These are phyloP conservation scores for Dissostichus mawsoni DNA, from an alignment of 2,113 vertebrate genomes.

Conservation along the genomic window DNA sequence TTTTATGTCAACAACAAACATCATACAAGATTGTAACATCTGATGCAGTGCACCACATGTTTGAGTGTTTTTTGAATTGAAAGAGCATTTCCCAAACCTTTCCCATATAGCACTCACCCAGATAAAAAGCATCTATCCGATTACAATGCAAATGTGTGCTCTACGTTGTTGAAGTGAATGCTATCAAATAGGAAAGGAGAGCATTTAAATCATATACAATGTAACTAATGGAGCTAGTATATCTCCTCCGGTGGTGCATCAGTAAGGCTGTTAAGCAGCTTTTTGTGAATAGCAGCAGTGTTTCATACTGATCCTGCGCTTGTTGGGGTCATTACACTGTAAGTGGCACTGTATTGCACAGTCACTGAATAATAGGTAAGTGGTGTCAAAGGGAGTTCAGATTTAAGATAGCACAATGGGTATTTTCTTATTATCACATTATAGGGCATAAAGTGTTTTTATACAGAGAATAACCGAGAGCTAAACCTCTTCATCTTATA, in stretches of 20 bases:
- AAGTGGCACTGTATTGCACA: neutral
- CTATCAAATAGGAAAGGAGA: neutral
- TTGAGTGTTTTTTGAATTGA: neutral
- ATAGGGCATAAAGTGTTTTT: neutral
- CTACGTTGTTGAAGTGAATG: slow-evolving; percentile 2
- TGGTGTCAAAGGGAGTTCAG: neutral
- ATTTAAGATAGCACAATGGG: slow-evolving; percentile 1
- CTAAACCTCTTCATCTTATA: neutral
- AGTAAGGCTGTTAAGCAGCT: neutral
- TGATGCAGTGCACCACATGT: neutral
- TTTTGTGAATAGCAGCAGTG: neutral
- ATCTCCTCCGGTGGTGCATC: neutral
- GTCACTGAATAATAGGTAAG: neutral
- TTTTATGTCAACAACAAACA: neutral
- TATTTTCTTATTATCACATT: neutral
- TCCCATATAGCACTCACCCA: neutral
- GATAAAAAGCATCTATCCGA: neutral
- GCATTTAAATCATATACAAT: slow-evolving; percentile 5
- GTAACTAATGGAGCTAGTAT: neutral
- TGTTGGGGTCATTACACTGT: slow-evolving; percentile 1
- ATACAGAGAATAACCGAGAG: neutral
- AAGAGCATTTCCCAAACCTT: slow-evolving; percentile 10
- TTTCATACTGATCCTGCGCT: slow-evolving; percentile 8
- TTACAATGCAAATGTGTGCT: slow-evolving; percentile 25
- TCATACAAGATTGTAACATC: neutral